phyloP scores from a whole-genome alignment of 2,113 vertebrate species.

The Nesoenas mayeri region DNA sequence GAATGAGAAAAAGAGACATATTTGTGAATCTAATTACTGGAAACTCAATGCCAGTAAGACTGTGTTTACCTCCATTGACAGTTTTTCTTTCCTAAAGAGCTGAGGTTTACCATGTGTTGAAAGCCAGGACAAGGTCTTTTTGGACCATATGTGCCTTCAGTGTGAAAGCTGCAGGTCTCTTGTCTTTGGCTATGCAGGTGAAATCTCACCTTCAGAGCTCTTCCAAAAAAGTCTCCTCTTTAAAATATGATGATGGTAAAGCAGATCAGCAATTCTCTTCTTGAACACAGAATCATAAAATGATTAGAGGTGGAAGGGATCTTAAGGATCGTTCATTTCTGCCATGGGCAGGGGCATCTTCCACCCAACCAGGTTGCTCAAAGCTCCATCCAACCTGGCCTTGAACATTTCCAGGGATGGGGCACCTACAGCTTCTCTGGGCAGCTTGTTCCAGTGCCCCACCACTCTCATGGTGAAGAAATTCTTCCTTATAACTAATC shows the following conservation, averaged over 20 bases:
- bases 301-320: too few relatives aligned
- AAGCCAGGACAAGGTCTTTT: neutral
- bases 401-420: too few relatives aligned
- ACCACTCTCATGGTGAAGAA: too few relatives aligned
- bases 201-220: neutral
- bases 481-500: too few relatives aligned
- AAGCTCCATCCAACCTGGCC: too few relatives aligned
- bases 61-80: fast-evolving
- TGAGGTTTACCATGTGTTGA: neutral
- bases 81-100: neutral
- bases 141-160: neutral
- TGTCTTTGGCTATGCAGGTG: neutral
- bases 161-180: neutral
- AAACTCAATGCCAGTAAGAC: neutral
- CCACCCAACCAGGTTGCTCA: too few relatives aligned
- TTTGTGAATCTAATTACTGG: neutral
- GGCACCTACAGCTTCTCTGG: too few relatives aligned
- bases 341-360: too few relatives aligned
- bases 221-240: neutral
- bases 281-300: neutral
- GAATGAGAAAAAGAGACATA: neutral
- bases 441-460: too few relatives aligned
- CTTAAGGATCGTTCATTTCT: too few relatives aligned
- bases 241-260: neutral
- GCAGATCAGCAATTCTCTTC: neutral